These are phyloP conservation scores for Asobara japonica DNA, from an alignment of 1,140 invertebrate species.

Conservation along the genomic window DNA sequence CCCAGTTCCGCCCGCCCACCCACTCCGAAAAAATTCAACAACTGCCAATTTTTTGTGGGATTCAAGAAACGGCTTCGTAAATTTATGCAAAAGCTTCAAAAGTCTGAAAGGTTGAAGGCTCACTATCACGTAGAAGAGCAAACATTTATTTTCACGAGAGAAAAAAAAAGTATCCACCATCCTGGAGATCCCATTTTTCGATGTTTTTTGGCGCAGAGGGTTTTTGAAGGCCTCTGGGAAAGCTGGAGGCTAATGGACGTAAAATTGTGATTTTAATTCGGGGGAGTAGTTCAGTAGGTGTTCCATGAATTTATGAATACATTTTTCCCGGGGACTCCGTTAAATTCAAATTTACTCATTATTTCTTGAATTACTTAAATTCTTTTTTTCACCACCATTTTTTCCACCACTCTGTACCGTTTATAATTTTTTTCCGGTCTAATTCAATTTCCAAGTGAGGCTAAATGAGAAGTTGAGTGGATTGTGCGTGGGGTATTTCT, in stretches of 20 bases:
- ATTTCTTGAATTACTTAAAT: not conserved
- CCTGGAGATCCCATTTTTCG: not conserved
- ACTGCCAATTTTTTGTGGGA: too few relatives aligned
- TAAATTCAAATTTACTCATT: slow-evolving; percentile 5
- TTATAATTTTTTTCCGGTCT: not conserved
- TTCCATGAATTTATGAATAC: not conserved
- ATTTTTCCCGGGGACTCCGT: not conserved
- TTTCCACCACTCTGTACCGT: not conserved
- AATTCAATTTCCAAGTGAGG: not conserved
- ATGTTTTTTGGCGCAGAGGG: not conserved
- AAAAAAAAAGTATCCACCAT: too few relatives aligned
- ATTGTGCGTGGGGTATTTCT: not conserved
- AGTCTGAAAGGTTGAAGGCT: too few relatives aligned
- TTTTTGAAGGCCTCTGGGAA: not conserved
- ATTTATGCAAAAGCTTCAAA: too few relatives aligned
- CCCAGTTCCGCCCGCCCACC: too few relatives aligned
- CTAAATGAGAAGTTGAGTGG: not conserved
- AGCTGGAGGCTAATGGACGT: not conserved
- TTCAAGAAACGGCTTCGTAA: too few relatives aligned
- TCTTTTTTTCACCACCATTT: not conserved
- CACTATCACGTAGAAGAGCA: too few relatives aligned
- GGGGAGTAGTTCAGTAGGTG: not conserved
- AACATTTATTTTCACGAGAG: too few relatives aligned
- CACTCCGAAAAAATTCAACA: too few relatives aligned
- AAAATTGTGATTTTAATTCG: not conserved